A percentile compares a stretch with the other conserved stretches of the same genome.
Evolutionary conservation across 2,797 vertebrate genomes (phyloP).

Genomic region (Tokudaia tokunoshimensis): DNA sequence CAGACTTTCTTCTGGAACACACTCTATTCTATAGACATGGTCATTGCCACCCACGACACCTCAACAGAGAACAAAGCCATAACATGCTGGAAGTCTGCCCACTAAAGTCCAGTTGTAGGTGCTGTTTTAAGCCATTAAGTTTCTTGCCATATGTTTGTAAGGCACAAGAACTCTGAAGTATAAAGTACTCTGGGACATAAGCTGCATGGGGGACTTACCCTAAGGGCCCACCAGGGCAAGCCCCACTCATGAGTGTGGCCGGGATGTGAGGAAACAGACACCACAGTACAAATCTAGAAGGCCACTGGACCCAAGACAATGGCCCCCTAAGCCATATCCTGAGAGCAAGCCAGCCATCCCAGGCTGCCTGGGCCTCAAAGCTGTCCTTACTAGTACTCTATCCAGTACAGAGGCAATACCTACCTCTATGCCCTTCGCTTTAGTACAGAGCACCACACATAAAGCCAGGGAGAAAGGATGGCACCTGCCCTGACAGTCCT

Average conservation of each 20-base stretch:
- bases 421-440: not conserved
- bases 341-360: not conserved
- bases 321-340: not conserved
- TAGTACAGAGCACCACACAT: no score
- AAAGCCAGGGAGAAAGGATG: not conserved
- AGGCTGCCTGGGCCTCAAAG: not conserved
- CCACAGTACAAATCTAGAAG: not conserved
- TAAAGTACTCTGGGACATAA: not conserved
- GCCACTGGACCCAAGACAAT: not conserved
- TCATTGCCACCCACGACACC: not conserved
- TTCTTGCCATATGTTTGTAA: not conserved
- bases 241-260: not conserved
- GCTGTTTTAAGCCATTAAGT: not conserved
- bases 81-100: not conserved
- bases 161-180: not conserved
- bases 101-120: not conserved
- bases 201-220: not conserved
- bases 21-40: not conserved
- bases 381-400: not conserved
- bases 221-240: not conserved
- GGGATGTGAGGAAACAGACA: fast-evolving
- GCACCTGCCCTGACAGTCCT: fast-evolving
- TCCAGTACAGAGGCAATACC: not conserved
- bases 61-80: not conserved
- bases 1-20: not conserved